Percentiles rank a stretch among this genome's conserved stretches.
Conservation (phyloP, 2,113 vertebrate species). For the Rhabdomys dilectus region DNA sequence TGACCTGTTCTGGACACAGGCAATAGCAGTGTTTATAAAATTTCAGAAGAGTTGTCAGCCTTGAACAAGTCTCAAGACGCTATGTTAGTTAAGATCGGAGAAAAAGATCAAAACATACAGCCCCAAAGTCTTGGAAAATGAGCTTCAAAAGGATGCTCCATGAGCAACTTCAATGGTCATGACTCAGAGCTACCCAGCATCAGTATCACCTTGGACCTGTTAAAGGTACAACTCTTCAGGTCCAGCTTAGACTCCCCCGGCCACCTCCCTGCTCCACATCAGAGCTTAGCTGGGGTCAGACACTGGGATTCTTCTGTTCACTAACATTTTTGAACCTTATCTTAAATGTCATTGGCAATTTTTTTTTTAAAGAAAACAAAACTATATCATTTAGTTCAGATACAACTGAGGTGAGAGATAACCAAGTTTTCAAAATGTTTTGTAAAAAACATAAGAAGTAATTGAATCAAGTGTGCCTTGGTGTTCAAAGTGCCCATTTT, state of each 20-base stretch:
- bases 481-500: neutral
- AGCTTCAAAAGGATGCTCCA: neutral
- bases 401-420: neutral
- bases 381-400: neutral
- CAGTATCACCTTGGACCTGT: neutral
- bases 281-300: neutral
- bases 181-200: neutral
- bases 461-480: neutral
- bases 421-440: slow-evolving; percentile 19
- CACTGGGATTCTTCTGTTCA: neutral
- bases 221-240: slow-evolving; percentile 9
- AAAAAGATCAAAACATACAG: slow-evolving; percentile 25
- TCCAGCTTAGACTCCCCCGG: neutral
- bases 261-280: neutral
- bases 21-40: slow-evolving; percentile 32
- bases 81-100: slow-evolving; percentile 23
- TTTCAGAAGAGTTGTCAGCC: slow-evolving; percentile 42
- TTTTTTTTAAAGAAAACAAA: neutral
- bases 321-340: neutral
- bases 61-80: neutral
- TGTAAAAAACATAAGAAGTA: neutral
- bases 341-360: neutral
- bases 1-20: neutral
- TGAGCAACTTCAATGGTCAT: neutral
- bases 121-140: neutral